phyloP scores from a whole-genome alignment of 1,140 invertebrate species.

The Drosophila burlai region DNA sequence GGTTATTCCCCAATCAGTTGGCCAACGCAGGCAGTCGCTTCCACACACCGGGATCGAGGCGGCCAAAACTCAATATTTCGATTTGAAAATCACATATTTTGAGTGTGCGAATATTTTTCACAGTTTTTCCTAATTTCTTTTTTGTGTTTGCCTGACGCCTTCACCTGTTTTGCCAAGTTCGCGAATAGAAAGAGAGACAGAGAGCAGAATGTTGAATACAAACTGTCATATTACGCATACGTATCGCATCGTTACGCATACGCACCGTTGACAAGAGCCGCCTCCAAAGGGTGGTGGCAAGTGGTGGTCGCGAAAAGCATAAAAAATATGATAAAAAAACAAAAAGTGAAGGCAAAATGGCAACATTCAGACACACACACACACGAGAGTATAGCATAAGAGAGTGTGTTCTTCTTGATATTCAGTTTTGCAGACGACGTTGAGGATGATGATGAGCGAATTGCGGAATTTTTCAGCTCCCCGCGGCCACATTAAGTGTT shows the following conservation, averaged over 20 bases:
- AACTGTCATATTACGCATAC: constrained; percentile 73
- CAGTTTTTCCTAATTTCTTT: constrained; percentile 51
- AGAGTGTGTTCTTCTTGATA: constrained; percentile 44
- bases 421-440: constrained; percentile 54
- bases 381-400: constrained; percentile 38
- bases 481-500: constrained; percentile 80
- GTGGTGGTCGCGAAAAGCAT: constrained; percentile 22
- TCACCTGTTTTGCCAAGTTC: constrained; percentile 48
- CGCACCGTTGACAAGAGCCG: constrained; percentile 48
- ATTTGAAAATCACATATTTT: constrained; percentile 23
- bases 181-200: constrained; percentile 17
- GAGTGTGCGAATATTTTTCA: constrained; percentile 29
- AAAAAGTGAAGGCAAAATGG: constrained; percentile 39
- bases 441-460: constrained; percentile 78
- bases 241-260: constrained; percentile 70
- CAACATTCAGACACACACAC: constrained; percentile 39
- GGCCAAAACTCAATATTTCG: constrained; percentile 12
- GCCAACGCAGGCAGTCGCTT: constrained; percentile 40
- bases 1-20: constrained; percentile 31
- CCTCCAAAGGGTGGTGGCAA: constrained; percentile 28
- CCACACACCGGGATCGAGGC: constrained; percentile 40
- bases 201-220: constrained; percentile 57
- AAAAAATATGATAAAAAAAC: constrained; percentile 32
- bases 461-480: constrained; percentile 78
- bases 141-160: constrained; percentile 44